Conservation (phyloP, 2,888 invertebrate genomes). For the Notocelia uddmanniana region DNA sequence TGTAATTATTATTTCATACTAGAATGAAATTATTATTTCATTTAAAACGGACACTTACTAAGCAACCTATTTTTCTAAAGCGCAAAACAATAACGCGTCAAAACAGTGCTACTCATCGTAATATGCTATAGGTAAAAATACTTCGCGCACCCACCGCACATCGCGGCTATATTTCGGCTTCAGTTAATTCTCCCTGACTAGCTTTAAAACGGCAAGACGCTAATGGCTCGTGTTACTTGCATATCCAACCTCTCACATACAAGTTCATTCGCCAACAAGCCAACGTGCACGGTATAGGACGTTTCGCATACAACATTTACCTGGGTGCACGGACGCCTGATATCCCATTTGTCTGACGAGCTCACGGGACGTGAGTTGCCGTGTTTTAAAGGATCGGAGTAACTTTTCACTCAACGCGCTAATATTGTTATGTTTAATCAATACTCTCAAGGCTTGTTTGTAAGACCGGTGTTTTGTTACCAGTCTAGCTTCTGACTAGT, state of each 20-base stretch:
- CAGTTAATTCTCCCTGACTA: constrained; percentile 38
- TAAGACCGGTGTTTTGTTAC: constrained; percentile 50
- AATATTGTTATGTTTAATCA: constrained; percentile 62
- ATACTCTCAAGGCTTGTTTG: constrained; percentile 51
- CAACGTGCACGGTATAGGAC: constrained; percentile 8
- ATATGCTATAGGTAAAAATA: not conserved
- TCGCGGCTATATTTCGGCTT: constrained; percentile 25
- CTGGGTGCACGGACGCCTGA: constrained; percentile 60
- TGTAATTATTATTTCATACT: no score
- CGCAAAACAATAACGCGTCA: not conserved
- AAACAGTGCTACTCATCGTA: not conserved
- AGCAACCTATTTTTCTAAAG: no score
- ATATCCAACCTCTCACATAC: constrained; percentile 21
- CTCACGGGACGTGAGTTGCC: constrained; percentile 52
- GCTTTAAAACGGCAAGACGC: constrained; percentile 45
- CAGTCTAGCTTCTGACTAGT: constrained; percentile 31
- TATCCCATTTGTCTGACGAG: constrained; percentile 70
- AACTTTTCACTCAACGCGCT: constrained; percentile 63
- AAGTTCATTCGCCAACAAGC: constrained; percentile 26
- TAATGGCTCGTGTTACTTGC: constrained; percentile 56
- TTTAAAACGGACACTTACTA: no score
- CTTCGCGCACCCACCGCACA: not conserved
- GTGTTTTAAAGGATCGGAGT: constrained; percentile 53
- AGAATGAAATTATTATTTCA: no score
- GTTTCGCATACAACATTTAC: constrained; percentile 54